Conservation (phyloP, 2,113 vertebrate species). For the Onychorhynchus coronatus region DNA sequence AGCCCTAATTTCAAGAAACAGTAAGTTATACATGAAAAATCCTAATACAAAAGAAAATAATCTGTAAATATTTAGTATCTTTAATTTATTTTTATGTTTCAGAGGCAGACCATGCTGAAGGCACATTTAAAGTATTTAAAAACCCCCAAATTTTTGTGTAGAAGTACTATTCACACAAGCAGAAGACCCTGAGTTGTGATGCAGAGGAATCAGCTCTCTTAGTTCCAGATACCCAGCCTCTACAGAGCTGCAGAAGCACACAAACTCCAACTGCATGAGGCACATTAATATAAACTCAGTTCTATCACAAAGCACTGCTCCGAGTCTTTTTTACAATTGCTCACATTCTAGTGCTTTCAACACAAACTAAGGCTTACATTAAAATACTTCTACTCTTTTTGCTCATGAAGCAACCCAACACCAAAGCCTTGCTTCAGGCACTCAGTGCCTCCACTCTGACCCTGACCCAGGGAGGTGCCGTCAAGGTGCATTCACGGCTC, state of each 20-base stretch:
- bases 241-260: not conserved
- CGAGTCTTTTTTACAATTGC: not conserved
- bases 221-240: not conserved
- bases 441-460: not conserved
- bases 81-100: not conserved
- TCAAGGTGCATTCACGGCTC: rapidly evolving
- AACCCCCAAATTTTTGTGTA: too few relatives aligned
- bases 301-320: rapidly evolving
- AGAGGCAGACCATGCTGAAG: not conserved
- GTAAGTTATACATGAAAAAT: not conserved
- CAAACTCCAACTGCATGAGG: not conserved
- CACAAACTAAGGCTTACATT: not conserved
- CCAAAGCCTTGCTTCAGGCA: not conserved
- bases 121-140: too few relatives aligned
- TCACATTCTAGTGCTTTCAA: not conserved
- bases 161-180: not conserved
- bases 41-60: rapidly evolving
- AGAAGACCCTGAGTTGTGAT: not conserved
- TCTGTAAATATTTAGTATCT: too few relatives aligned
- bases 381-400: not conserved
- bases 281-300: rapidly evolving
- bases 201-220: not conserved
- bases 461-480: not conserved
- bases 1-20: not conserved
- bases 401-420: not conserved